Evolutionary conservation across 2,797 vertebrate species (phyloP).

Genomic region (Amniataba percoides): DNA sequence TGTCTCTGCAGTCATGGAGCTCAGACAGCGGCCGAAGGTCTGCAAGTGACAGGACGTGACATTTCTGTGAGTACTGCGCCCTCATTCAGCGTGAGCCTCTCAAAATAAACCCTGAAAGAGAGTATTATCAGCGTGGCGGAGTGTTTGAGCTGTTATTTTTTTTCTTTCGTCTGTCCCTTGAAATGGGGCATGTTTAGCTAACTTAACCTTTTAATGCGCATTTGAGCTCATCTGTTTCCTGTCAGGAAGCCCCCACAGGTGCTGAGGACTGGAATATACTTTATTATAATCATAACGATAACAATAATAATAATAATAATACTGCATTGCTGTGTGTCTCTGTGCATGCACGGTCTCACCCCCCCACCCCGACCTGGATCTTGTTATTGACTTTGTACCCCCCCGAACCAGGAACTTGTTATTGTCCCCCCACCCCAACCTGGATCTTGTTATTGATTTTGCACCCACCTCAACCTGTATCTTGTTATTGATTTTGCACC

Average conservation of each 20-base stretch:
- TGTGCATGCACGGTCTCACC: too few relatives aligned
- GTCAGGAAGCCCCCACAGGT: not conserved
- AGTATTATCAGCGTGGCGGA: rapidly evolving
- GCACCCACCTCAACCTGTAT: too few relatives aligned
- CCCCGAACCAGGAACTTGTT: too few relatives aligned
- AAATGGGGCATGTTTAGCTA: not conserved
- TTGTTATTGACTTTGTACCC: too few relatives aligned
- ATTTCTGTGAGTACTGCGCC: slow-evolving; percentile 46
- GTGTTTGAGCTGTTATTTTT: not conserved
- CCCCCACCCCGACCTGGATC: too few relatives aligned
- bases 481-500: too few relatives aligned
- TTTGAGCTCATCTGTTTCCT: not conserved
- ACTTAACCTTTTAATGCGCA: not conserved
- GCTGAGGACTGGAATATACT: too few relatives aligned
- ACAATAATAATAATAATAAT: not conserved
- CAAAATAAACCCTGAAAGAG: too few relatives aligned
- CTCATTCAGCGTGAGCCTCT: rapidly evolving
- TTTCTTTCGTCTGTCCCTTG: too few relatives aligned
- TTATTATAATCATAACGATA: not conserved
- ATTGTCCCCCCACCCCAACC: too few relatives aligned
- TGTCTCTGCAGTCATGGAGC: slow-evolving; percentile 23
- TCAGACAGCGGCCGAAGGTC: slow-evolving; percentile 48
- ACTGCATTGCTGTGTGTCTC: not conserved
- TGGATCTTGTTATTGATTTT: too few relatives aligned
- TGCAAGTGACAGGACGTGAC: slow-evolving; percentile 10